Evolutionary conservation across 2,797 vertebrate species (phyloP).

Genomic region (Channallabes apus): DNA sequence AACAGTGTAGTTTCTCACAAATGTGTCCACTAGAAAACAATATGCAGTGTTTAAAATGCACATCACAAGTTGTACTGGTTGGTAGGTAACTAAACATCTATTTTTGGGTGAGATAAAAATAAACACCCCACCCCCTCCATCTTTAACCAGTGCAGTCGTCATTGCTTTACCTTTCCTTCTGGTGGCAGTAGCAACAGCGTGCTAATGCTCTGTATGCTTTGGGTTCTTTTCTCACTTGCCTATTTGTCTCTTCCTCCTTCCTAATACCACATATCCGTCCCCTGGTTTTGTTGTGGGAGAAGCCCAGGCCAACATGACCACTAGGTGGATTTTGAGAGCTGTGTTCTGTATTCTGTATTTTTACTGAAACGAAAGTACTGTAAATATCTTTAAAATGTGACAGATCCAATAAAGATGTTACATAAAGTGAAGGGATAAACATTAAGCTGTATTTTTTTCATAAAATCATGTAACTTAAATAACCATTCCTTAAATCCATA

Average conservation of each 20-base stretch:
- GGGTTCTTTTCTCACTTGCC: conserved; percentile 18
- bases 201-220: conserved; percentile 40
- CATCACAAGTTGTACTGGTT: not conserved
- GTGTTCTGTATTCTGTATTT: conserved; percentile 83
- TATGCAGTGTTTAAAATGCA: conserved; percentile 3
- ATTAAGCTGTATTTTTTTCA: not conserved
- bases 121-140: not conserved
- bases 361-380: conserved; percentile 75
- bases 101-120: not conserved
- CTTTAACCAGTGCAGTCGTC: not conserved
- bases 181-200: conserved; percentile 37
- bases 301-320: conserved; percentile 50
- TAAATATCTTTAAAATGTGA: conserved; percentile 82
- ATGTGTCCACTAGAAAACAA: not conserved
- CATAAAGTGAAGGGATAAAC: conserved; percentile 66
- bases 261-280: conserved; percentile 52
- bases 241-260: conserved; percentile 18
- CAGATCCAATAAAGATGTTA: conserved; percentile 82
- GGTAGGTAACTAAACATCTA: not conserved
- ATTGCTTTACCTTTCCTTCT: conserved; percentile 42
- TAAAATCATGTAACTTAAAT: not conserved
- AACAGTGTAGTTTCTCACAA: not conserved
- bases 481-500: not conserved
- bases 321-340: conserved; percentile 70
- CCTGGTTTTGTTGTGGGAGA: conserved; percentile 50